Percentiles rank a stretch among this genome's conserved stretches.
These are phyloP conservation scores for Rattus norvegicus DNA, from an alignment of 2,113 vertebrate species.

Conservation along the genomic window GRCr8 NC_086026.1:39967001-39967500, in stretches of 20 bases:
- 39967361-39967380: not conserved
- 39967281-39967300: not conserved
- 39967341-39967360: not conserved
- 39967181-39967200: not conserved
- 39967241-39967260: not conserved
- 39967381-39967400: not conserved
- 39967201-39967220: not conserved
- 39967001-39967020: not conserved
- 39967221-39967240: not conserved
- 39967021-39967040: not conserved
- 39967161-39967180: not conserved
- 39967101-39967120: not conserved
- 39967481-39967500: conserved; percentile 69
- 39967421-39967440: not conserved
- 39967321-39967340: not conserved
- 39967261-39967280: not conserved
- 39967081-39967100: not conserved
- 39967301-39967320: not conserved
- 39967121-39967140: not conserved
- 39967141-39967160: not conserved
- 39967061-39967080: too few relatives aligned
- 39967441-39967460: not conserved
- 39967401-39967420: not conserved
- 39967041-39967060: not conserved
- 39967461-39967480: conserved; percentile 50